Evolutionary conservation across 2,797 vertebrate genomes (phyloP).

Genomic region (Rhincodon typus): DNA sequence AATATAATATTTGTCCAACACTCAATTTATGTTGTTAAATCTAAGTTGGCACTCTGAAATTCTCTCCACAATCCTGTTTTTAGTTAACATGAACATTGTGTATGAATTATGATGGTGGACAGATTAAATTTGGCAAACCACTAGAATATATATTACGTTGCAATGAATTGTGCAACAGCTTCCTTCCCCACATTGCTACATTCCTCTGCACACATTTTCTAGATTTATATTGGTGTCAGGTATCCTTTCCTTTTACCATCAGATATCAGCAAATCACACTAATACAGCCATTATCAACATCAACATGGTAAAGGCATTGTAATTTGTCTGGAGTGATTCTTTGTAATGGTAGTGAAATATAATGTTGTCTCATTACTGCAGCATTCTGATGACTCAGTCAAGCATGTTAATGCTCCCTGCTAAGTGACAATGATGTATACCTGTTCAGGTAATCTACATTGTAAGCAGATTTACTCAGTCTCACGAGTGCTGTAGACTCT

Average conservation of each 20-base stretch:
- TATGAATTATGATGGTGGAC: not conserved
- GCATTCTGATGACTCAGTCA: not conserved
- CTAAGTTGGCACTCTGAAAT: not conserved
- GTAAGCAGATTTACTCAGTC: not conserved
- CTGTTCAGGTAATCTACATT: not conserved
- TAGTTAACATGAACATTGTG: not conserved
- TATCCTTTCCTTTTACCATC: not conserved
- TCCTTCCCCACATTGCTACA: not conserved
- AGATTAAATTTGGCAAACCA: not conserved
- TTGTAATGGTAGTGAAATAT: not conserved
- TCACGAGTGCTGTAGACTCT: not conserved
- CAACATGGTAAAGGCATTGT: not conserved
- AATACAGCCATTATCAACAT: not conserved
- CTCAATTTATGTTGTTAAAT: not conserved
- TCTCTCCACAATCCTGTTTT: not conserved
- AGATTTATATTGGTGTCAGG: not conserved
- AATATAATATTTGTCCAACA: not conserved
- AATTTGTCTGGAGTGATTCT: not conserved
- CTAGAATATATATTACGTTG: not conserved
- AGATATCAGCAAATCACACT: not conserved
- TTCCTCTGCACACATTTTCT: not conserved
- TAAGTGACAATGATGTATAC: conserved; percentile 12
- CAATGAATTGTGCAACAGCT: not conserved
- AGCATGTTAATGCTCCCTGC: not conserved
- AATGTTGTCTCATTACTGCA: not conserved